Evolutionary conservation across 2,113 vertebrate genomes (phyloP), one percentile per base, ranked within the genome.

Genomic region (Corythoichthys haematopterus): DNA sequence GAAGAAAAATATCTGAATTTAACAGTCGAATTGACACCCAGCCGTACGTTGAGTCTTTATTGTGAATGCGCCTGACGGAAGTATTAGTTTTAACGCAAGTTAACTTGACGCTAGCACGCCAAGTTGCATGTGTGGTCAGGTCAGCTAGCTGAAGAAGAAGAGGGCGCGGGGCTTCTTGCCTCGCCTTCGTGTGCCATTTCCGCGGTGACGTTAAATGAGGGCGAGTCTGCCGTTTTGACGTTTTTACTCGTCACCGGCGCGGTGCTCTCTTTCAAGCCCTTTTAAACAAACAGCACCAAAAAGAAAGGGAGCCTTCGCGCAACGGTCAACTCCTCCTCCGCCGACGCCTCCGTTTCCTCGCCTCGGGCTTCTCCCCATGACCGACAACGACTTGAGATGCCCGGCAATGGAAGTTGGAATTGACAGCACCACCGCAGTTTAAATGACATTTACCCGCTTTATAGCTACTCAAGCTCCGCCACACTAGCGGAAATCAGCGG

Each of bases 111-210:
- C 36, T 20, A n/a, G 35, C 76, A 53, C 70, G 74, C 79, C 81
- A 89, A 87, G 81, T 89, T 88, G 38, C 13, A 69, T 72, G 64
- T 84, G 50, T 63, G 72, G 60, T 70, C 78, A 87, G 72, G 60
- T 70, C 78, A 87, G 16, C 57, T 80, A 67, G 64, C 43, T 4
- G 55, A 57, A 14, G 55, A 14, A 36, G 55, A 57, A 20, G 73
- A 66, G 70, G 59, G 69, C 80, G 73, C 77, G 79, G 74, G 79
- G 63, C 70, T 28, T 11, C 46, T 50, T 63, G 48, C 58, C 47
- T 72, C 70, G 37, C 15, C 45, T 51, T 66, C 38, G 13, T 37
- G 51, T 64, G 12, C 59, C 35, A 75, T 72, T 60, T 20, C 35
- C 8, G 52, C 57, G 15, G 35, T 69, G 37, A 48, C 36, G 56